Percentiles rank a stretch among this genome's conserved stretches.
Evolutionary conservation across 2,113 vertebrate genomes (phyloP).

Genomic region (Micromys minutus): DNA sequence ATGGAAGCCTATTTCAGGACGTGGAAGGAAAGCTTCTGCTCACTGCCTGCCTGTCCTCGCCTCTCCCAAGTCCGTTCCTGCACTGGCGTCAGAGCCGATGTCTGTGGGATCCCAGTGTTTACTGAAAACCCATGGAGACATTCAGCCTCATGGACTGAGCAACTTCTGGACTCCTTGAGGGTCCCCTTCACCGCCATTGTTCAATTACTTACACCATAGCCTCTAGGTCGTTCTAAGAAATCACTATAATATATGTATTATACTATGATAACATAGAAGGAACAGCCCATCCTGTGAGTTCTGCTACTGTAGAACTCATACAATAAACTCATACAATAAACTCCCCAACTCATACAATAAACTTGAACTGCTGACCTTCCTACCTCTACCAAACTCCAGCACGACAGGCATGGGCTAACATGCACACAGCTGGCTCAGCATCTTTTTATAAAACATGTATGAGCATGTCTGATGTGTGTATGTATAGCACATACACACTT

Average conservation of each 20-base stretch:
- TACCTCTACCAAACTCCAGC: background rate
- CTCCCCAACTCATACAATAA: background rate
- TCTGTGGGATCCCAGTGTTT: background rate
- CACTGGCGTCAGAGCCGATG: background rate
- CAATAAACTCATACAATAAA: too few relatives aligned
- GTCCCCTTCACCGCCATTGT: background rate
- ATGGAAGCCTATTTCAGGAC: background rate
- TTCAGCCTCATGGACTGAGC: background rate
- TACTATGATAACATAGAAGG: background rate
- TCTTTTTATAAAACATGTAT: background rate
- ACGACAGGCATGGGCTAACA: background rate
- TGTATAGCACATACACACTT: background rate
- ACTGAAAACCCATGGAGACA: background rate
- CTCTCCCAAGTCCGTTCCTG: background rate
- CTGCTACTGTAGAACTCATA: background rate
- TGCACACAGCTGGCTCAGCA: background rate
- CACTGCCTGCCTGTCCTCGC: background rate
- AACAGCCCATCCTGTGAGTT: background rate
- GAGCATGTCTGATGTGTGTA: background rate
- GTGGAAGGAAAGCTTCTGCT: background rate
- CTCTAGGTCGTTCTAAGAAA: background rate
- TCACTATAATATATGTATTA: too few relatives aligned
- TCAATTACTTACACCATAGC: background rate
- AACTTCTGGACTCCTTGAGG: background rate
- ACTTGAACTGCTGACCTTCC: background rate